phyloP scores from a whole-genome alignment of 2,888 invertebrate species.

The Euzophera pinguis region DNA sequence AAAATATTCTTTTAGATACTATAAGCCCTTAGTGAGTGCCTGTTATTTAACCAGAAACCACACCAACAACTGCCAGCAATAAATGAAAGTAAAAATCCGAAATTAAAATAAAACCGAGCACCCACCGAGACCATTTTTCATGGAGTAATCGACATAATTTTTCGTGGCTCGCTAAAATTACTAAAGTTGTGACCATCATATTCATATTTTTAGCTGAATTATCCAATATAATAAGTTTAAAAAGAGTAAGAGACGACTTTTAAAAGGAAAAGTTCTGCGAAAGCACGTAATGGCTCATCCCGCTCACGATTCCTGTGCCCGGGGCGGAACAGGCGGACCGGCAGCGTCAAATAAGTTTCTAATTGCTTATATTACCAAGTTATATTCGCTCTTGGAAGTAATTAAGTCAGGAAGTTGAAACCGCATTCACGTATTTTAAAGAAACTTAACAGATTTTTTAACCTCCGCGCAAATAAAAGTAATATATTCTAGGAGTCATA shows the following conservation, averaged over 20 bases:
- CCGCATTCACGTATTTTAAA: constrained; percentile 62
- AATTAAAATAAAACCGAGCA: constrained; percentile 34
- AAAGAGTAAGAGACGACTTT: constrained; percentile 77
- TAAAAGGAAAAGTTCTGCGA: constrained; percentile 76
- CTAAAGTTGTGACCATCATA: constrained; percentile 71
- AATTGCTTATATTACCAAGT: constrained; percentile 80
- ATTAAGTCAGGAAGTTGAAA: constrained; percentile 72
- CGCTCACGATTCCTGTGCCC: constrained; percentile 72
- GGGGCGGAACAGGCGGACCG: constrained; percentile 73
- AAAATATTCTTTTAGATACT: too few species aligned
- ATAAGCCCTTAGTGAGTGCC: too few species aligned
- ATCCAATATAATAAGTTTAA: constrained; percentile 76
- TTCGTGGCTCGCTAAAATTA: constrained; percentile 60
- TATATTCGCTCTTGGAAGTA: constrained; percentile 74
- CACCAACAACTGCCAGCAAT: too few species aligned
- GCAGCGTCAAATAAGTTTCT: constrained; percentile 79
- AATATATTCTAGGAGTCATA: constrained; percentile 28
- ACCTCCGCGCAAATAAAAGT: constrained; percentile 23
- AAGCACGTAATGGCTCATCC: constrained; percentile 79
- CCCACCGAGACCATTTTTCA: constrained; percentile 60
- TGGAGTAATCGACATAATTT: constrained; percentile 59
- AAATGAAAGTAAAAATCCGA: background rate
- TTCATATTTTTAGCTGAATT: constrained; percentile 74
- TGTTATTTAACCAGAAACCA: too few species aligned
- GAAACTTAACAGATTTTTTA: constrained; percentile 40